Evolutionary conservation across 53 echinoderm and acorn worm genomes (phyloP), one percentile per base, ranked within the genome.

Genomic region (Patiria pectinifera): DNA sequence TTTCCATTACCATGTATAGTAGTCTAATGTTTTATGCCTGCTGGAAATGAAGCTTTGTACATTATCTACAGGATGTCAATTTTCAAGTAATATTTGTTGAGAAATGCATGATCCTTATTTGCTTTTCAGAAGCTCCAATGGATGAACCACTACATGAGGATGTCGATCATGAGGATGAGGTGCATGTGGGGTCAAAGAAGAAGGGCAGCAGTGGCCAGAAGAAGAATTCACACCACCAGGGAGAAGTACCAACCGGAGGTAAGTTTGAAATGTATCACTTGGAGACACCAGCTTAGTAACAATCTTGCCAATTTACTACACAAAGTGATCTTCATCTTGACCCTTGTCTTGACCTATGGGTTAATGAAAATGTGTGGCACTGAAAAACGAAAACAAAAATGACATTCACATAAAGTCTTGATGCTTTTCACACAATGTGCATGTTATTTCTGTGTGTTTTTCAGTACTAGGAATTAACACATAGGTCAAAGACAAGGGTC

Each of bases 131-230:
- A 26, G 62, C 26, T 25, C 83, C 83, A 24, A 24, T 83, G 83
- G 83, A 83, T 83, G 62, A 83, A 6, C 83, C 83, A 24, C 63
- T 62, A 15, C 21, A 60, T 62, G 59, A 22, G 49, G 83, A 83
- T 24, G 83, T 62, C 22, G 83, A 83, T 62, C 61, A 59, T 83
- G 83, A 83, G 2, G 62, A 7, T 83, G 83, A 83, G 6, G 3
- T 3, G 13, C 13, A 24, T 43, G 25, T 26, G 35, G 13, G 22
- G 11, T 76, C 77, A 6, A 76, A 35, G 77, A 11, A 24, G 5
- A 12, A 43, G 23, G 77, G 77, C 6, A 5, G 44, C 21, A 35
- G 35, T 76, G 44, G 44, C 77, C 25, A 4, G 6, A 24, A 76
- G 35, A 76, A 15, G 35, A 76, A 15, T 21, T 69, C 69, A 69